Evolutionary conservation across 1,140 invertebrate genomes (phyloP).

Genomic region (Asbolus verrucosus): DNA sequence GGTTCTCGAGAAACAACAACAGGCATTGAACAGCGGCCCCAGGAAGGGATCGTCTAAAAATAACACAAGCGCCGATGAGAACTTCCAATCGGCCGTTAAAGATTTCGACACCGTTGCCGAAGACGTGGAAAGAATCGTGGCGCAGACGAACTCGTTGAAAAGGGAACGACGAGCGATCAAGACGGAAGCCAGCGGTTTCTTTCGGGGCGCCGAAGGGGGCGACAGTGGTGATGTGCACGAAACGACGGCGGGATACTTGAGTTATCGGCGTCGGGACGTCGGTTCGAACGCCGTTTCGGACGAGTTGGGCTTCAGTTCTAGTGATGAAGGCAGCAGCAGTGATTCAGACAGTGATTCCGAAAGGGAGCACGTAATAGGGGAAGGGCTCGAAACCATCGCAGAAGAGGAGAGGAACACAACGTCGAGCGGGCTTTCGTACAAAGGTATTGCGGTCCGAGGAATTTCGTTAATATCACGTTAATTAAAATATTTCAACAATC

Average conservation of each 20-base stretch:
- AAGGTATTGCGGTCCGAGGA: conserved; percentile 43
- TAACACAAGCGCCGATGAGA: conserved; percentile 46
- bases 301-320: conserved; percentile 37
- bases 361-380: conserved; percentile 57
- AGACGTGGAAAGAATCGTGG: conserved; percentile 61
- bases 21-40: conserved; percentile 39
- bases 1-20: conserved; percentile 59
- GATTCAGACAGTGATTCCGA: conserved; percentile 46
- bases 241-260: too few relatives aligned
- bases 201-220: not conserved
- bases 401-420: conserved; percentile 61
- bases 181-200: not conserved
- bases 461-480: not conserved
- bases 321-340: conserved; percentile 47
- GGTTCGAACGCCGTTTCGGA: too few relatives aligned
- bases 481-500: not conserved
- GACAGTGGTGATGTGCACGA: too few relatives aligned
- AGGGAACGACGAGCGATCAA: conserved; percentile 7
- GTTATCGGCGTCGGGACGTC: conserved; percentile 40
- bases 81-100: conserved; percentile 60
- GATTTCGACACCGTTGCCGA: conserved; percentile 62
- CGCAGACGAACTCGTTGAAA: conserved; percentile 45
- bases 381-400: conserved; percentile 62
- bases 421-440: conserved; percentile 54
- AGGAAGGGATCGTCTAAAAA: conserved; percentile 10